These are phyloP conservation scores for Chaitophorus viminalis DNA, from an alignment of 2,888 invertebrate genomes.

Conservation along the genomic window DNA sequence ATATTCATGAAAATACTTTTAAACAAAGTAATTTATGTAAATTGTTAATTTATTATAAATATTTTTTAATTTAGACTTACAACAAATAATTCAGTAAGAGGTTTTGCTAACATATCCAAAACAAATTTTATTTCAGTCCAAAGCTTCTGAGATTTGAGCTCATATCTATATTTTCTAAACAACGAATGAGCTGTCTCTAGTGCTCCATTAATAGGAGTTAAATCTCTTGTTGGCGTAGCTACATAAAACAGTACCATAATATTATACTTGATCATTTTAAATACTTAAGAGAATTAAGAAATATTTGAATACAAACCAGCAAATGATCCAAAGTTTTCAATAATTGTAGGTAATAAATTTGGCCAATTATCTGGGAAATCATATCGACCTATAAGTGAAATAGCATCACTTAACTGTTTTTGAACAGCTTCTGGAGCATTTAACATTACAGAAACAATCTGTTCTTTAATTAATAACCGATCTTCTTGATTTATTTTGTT, in stretches of 20 bases:
- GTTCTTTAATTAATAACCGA: constrained; percentile 81
- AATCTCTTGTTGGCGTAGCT: constrained; percentile 76
- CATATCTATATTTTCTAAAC: constrained; percentile 94
- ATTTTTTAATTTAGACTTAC: constrained; percentile 68
- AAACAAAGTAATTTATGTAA: not conserved
- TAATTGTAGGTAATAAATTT: constrained; percentile 90
- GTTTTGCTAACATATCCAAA: constrained; percentile 90
- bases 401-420: constrained; percentile 93
- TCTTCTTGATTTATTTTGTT: constrained; percentile 85
- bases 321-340: constrained; percentile 87
- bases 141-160: constrained; percentile 92
- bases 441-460: constrained; percentile 92
- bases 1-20: not conserved
- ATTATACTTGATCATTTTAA: not conserved
- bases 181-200: constrained; percentile 95
- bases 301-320: constrained; percentile 61
- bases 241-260: constrained; percentile 37
- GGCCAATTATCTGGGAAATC: constrained; percentile 99
- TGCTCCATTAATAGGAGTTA: constrained; percentile 93
- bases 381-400: constrained; percentile 93
- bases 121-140: constrained; percentile 99
- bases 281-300: constrained; percentile 9
- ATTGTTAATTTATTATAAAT: not conserved
- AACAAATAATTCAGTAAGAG: constrained; percentile 89
- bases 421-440: constrained; percentile 90